Evolutionary conservation across 2,797 vertebrate genomes (phyloP).

Genomic region (Taenioides sp.): DNA sequence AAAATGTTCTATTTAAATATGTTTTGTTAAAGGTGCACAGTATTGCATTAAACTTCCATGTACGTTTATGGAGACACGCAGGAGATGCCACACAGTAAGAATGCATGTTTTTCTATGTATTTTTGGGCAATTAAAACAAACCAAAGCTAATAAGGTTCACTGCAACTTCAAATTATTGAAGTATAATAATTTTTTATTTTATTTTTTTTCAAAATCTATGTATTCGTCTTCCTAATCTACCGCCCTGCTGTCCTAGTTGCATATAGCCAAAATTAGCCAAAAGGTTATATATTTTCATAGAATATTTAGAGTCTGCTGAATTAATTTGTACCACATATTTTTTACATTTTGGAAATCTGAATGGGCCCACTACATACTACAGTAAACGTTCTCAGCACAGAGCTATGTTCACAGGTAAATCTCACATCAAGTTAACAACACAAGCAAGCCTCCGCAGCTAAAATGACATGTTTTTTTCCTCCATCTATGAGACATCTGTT

Average conservation of each 20-base stretch:
- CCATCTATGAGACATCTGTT: conserved; percentile 64
- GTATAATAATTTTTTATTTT: too few relatives aligned
- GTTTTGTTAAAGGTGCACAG: not conserved
- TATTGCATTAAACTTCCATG: not conserved
- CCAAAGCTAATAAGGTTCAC: too few relatives aligned
- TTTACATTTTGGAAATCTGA: not conserved
- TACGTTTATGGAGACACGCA: too few relatives aligned
- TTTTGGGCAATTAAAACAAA: too few relatives aligned
- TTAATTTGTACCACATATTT: not conserved
- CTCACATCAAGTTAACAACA: conserved; percentile 47
- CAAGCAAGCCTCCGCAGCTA: conserved; percentile 13
- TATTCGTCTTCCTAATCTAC: too few relatives aligned
- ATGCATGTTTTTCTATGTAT: too few relatives aligned
- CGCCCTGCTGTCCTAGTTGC: too few relatives aligned
- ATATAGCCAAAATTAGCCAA: not conserved
- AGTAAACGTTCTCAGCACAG: not conserved
- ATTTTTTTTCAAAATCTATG: too few relatives aligned
- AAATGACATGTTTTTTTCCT: not conserved
- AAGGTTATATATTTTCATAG: not conserved
- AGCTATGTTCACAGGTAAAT: not conserved
- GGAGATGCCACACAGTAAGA: too few relatives aligned
- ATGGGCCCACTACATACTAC: not conserved
- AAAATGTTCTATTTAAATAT: not conserved
- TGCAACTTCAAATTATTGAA: too few relatives aligned
- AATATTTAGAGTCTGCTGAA: not conserved